Percentiles rank a stretch among this genome's conserved stretches.
phyloP scores from a whole-genome alignment of 2,888 invertebrate species.

The Chloroclysta siterata region DNA sequence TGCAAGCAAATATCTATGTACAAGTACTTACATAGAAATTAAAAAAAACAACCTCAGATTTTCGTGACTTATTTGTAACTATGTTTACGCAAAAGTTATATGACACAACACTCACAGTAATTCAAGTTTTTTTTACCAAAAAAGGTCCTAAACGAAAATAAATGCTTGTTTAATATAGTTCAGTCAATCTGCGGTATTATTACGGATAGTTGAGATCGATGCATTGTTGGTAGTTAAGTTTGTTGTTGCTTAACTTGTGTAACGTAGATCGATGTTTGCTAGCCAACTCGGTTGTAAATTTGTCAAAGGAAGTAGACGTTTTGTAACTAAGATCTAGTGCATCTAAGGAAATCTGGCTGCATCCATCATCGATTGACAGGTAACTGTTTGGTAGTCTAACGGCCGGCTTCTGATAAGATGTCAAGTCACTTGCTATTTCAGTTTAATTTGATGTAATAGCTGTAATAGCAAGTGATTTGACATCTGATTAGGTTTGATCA shows the following conservation, averaged over 20 bases:
- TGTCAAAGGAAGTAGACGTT: constrained; percentile 6
- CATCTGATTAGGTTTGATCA: too few species aligned
- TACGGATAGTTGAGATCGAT: constrained; percentile 23
- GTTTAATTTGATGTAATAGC: too few species aligned
- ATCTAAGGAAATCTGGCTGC: not conserved
- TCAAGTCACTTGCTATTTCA: too few species aligned
- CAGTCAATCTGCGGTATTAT: constrained; percentile 15
- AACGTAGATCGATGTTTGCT: constrained; percentile 27
- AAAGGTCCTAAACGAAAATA: too few species aligned
- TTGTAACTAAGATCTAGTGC: constrained; percentile 4
- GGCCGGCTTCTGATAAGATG: too few species aligned
- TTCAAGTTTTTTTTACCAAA: too few species aligned
- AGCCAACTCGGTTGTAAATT: constrained; percentile 15
- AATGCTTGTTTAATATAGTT: not conserved
- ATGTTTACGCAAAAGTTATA: not conserved
- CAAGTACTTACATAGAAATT: too few species aligned
- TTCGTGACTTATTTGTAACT: not conserved
- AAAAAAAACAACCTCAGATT: not conserved
- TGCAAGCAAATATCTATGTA: not conserved
- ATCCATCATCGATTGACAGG: not conserved
- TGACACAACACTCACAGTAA: not conserved
- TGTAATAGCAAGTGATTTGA: too few species aligned
- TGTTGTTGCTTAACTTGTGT: constrained; percentile 25
- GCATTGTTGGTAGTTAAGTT: constrained; percentile 23
- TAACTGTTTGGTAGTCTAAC: not conserved